Evolutionary conservation across 2,888 invertebrate species (phyloP).

Genomic region (Orchesella flavescens): DNA sequence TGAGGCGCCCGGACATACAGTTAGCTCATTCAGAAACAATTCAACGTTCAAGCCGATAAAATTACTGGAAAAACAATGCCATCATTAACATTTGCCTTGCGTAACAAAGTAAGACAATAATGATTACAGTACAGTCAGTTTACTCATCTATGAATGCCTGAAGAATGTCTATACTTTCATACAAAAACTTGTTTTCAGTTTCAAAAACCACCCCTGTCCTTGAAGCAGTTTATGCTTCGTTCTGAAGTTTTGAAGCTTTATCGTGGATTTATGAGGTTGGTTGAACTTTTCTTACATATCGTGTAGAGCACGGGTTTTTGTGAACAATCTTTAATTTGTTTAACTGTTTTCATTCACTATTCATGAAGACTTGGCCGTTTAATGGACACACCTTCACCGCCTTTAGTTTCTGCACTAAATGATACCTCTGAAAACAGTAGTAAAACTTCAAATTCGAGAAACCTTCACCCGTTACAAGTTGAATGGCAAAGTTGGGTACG

Average conservation of each 20-base stretch:
- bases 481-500: slow-evolving; percentile 66
- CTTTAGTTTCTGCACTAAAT: neutral
- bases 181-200: too few species aligned
- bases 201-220: slow-evolving; percentile 56
- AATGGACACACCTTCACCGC: slow-evolving; percentile 32
- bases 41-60: too few species aligned
- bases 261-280: slow-evolving; percentile 66
- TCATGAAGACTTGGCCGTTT: slow-evolving; percentile 50
- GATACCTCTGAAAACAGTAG: neutral
- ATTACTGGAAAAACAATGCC: too few species aligned
- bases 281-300: neutral
- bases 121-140: too few species aligned
- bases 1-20: too few species aligned
- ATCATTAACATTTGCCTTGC: too few species aligned
- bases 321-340: neutral
- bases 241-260: slow-evolving; percentile 68
- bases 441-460: neutral
- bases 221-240: slow-evolving; percentile 69
- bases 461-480: slow-evolving; percentile 37
- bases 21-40: too few species aligned
- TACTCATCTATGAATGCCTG: too few species aligned
- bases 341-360: neutral
- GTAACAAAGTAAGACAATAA: too few species aligned
- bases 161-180: too few species aligned
- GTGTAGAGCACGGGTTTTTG: slow-evolving; percentile 1